Percentiles rank a stretch among this genome's conserved stretches.
Conservation (phyloP, 2,888 invertebrate species). For the Amphimallon solstitiale region DNA sequence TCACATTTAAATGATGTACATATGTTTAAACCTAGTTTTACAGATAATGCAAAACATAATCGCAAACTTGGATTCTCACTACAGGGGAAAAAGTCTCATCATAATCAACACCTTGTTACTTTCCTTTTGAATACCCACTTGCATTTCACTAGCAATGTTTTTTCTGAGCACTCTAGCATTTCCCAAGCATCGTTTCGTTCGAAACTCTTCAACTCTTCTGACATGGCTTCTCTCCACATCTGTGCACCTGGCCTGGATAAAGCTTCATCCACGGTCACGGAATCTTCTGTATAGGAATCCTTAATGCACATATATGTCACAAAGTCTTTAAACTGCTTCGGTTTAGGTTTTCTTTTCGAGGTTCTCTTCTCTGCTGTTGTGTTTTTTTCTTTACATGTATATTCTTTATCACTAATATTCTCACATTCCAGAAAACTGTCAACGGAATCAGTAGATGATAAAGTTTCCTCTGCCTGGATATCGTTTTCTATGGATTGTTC, state of each 20-base stretch:
- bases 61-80: constrained; percentile 44
- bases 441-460: not conserved
- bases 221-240: constrained; percentile 42
- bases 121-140: constrained; percentile 53
- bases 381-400: not conserved
- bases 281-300: constrained; percentile 1
- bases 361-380: not conserved
- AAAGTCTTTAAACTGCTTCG: not conserved
- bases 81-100: too few relatives aligned
- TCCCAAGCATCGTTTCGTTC: constrained; percentile 44
- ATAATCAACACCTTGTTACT: constrained; percentile 46
- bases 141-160: constrained; percentile 42
- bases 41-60: constrained; percentile 44
- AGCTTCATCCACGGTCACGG: constrained; percentile 45
- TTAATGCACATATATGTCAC: not conserved
- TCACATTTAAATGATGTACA: constrained; percentile 47
- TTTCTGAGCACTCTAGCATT: constrained; percentile 36
- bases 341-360: not conserved
- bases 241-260: constrained; percentile 42
- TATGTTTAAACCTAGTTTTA: constrained; percentile 39
- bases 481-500: constrained; percentile 37
- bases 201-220: constrained; percentile 41
- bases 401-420: not conserved
- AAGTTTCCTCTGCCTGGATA: not conserved
- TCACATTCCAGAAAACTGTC: too few relatives aligned